These are phyloP conservation scores for Thera britannica DNA, from an alignment of 2,888 invertebrate genomes.

Conservation along the genomic window DNA sequence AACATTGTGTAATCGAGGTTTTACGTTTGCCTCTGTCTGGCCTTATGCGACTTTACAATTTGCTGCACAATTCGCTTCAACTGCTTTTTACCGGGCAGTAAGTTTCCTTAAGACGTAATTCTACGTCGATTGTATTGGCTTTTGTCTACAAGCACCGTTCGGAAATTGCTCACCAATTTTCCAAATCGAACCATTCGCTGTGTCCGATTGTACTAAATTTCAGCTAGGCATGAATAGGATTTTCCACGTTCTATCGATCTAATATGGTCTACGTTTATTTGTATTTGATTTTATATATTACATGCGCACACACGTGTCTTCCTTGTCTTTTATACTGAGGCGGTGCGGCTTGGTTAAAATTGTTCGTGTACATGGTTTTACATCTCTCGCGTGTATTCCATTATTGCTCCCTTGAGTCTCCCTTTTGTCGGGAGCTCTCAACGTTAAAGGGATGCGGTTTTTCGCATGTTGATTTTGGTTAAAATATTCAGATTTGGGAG, in stretches of 20 bases:
- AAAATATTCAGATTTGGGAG: slow-evolving; percentile 27
- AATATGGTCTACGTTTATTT: slow-evolving; percentile 10
- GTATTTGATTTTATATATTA: neutral
- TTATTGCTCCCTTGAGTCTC: slow-evolving; percentile 56
- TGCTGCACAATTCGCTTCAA: slow-evolving; percentile 14
- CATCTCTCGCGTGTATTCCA: slow-evolving; percentile 38
- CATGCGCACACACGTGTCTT: slow-evolving; percentile 1
- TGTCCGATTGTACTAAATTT: slow-evolving; percentile 10
- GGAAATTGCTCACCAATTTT: slow-evolving; percentile 21
- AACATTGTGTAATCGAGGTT: slow-evolving; percentile 30
- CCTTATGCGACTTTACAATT: slow-evolving; percentile 28
- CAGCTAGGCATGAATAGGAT: neutral
- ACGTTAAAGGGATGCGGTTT: slow-evolving; percentile 47
- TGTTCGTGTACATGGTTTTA: slow-evolving; percentile 40
- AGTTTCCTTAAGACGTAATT: slow-evolving; percentile 14
- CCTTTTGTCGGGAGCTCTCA: slow-evolving; percentile 47
- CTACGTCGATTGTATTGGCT: neutral
- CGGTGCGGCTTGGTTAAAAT: slow-evolving; percentile 18
- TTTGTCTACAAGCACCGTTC: slow-evolving; percentile 4
- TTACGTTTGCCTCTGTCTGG: slow-evolving; percentile 30
- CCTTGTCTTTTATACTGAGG: slow-evolving; percentile 8
- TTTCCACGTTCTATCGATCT: no score
- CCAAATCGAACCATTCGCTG: slow-evolving; percentile 6
- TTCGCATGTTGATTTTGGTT: slow-evolving; percentile 27
- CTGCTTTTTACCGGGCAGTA: slow-evolving; percentile 3